These are phyloP conservation scores for Nymphalis urticae DNA, from an alignment of 2,888 invertebrate species.

Conservation along the genomic window DNA sequence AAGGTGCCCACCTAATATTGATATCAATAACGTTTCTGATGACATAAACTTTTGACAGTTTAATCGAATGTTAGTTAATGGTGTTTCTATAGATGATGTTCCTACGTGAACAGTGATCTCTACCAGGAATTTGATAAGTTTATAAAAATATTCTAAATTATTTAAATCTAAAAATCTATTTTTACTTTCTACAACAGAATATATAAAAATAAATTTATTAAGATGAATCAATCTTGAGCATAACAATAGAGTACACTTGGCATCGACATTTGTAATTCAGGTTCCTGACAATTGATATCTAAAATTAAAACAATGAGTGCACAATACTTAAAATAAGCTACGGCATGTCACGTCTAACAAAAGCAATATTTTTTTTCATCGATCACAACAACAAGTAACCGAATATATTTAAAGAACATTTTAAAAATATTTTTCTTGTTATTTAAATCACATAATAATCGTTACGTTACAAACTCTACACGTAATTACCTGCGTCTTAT, in stretches of 20 bases:
- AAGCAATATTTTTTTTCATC: constrained; percentile 20
- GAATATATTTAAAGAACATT: no score
- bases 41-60: no score
- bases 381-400: no score
- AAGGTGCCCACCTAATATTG: constrained; percentile 45
- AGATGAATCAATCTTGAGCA: constrained; percentile 37
- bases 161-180: no score
- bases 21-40: constrained; percentile 34
- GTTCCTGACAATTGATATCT: constrained; percentile 67
- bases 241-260: constrained; percentile 69
- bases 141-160: no score
- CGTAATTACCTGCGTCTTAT: not conserved
- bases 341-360: not conserved
- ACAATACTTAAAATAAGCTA: constrained; percentile 39
- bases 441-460: no score
- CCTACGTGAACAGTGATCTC: no score
- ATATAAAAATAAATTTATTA: constrained; percentile 1
- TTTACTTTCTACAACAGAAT: no score
- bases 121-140: no score
- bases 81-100: not conserved
- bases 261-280: constrained; percentile 56
- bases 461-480: not conserved
- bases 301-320: constrained; percentile 66
- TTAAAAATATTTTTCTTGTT: no score
- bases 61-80: constrained; percentile 3